Evolutionary conservation across 2,888 invertebrate genomes (phyloP), one percentile per base, ranked within the genome.

Genomic region (Orgyia antiqua): DNA sequence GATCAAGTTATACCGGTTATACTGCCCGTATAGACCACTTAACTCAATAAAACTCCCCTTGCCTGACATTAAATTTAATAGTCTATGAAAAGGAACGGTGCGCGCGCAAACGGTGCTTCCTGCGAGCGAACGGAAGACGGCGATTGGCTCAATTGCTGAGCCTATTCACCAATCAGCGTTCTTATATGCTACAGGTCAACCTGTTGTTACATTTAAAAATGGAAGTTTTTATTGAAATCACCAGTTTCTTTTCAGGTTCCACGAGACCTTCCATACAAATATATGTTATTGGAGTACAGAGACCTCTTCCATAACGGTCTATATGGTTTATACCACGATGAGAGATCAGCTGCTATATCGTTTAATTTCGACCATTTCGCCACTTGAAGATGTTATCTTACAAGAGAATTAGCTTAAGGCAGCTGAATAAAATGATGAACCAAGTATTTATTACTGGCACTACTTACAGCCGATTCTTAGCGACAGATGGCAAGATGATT

Each of bases 21-120:
- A 43, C 40, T 39, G 57, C 84, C 82, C 83, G 82, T 83, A 83
- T 79, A 58, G 44, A 42, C 74, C 75, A 79, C 75, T 83, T 83
- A 83, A 82, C 73, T 78, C 79, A 83, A 83, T 86, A 79, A 83
- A 75, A 71, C 51, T 74, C 83, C 84, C 84, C 83, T 80, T 72
- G 71, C 58, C 51, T 60, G 59, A 59, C 73, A 79, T 78, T 80
- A 78, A 78, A 77, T 82, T 80, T 82, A 84, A 80, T 82, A 73
- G 80, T 69, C 73, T 79, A 73, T 84, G 80, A 79, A 83, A 80
- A 75, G 79, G 58, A 78, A 71, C 65, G 64, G 59, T 70, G 70
- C 59, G 58, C 55, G 58, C 64, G 58, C 72, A 78, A 78, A 77
- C 68, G 71, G 63, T 63, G 55, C 71, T 79, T 83, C 83, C 84